A percentile compares a stretch with the other conserved stretches of the same genome.
These are phyloP conservation scores for Laticauda laticaudata DNA, from an alignment of 2,113 vertebrate genomes.

Conservation along the genomic window DNA sequence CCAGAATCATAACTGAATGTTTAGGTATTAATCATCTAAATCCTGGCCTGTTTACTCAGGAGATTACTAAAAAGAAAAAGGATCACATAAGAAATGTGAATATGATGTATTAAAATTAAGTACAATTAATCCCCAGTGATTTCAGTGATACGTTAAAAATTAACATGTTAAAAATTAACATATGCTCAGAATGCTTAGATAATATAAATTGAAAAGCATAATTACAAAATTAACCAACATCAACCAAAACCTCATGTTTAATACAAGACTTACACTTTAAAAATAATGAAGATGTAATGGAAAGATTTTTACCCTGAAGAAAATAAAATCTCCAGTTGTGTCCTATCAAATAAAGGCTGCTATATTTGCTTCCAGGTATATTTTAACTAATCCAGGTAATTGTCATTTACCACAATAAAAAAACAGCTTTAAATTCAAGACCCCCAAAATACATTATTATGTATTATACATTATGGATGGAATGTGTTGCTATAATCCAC, in stretches of 20 bases:
- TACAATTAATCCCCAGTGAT: not conserved
- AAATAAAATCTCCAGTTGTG: not conserved
- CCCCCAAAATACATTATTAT: too few relatives aligned
- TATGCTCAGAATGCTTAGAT: not conserved
- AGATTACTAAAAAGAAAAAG: not conserved
- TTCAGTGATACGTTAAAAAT: not conserved
- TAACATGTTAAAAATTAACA: not conserved
- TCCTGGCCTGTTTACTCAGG: not conserved
- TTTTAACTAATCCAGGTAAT: slow-evolving; percentile 3
- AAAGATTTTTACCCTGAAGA: slow-evolving; percentile 21
- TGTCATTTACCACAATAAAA: not conserved
- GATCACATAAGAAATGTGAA: not conserved
- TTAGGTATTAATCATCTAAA: not conserved
- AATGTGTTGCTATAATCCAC: not conserved
- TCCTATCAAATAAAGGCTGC: slow-evolving; percentile 13
- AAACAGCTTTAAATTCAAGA: not conserved
- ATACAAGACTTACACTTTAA: not conserved
- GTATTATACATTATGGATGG: not conserved
- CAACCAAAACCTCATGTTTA: not conserved
- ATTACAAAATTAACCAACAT: not conserved
- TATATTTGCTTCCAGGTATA: slow-evolving; percentile 19
- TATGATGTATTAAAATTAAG: not conserved
- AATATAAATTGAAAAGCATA: not conserved
- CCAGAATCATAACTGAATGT: too few relatives aligned
- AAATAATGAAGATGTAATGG: not conserved